These are phyloP conservation scores for Acanthurus lineatus DNA, from an alignment of 2,797 vertebrate species.

Conservation along the genomic window DNA sequence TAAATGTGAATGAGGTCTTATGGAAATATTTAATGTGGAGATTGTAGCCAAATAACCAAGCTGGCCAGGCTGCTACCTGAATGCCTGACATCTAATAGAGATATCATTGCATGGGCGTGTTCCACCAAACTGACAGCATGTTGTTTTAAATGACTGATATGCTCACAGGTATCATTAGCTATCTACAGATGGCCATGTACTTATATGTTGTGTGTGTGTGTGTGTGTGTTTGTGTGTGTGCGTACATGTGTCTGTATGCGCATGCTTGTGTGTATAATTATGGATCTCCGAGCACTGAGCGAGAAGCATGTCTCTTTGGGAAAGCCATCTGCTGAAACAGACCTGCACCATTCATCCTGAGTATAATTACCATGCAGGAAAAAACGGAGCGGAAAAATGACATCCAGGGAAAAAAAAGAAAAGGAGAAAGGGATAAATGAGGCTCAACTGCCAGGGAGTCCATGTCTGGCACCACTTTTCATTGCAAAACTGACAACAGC, in stretches of 20 bases:
- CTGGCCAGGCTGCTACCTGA: constrained; percentile 56
- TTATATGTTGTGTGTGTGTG: constrained; percentile 41
- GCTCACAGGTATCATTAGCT: constrained; percentile 83
- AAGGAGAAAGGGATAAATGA: constrained; percentile 64
- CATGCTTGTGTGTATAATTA: constrained; percentile 82
- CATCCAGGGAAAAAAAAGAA: constrained; percentile 59
- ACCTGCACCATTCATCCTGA: constrained; percentile 82
- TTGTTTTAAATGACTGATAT: constrained; percentile 78
- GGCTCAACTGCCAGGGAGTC: constrained; percentile 60
- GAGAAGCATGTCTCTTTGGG: constrained; percentile 82
- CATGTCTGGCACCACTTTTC: constrained; percentile 68
- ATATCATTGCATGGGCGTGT: constrained; percentile 72
- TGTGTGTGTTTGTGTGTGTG: neutral
- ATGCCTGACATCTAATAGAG: constrained; percentile 67
- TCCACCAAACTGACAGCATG: constrained; percentile 76
- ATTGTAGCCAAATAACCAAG: constrained; percentile 43
- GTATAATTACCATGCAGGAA: constrained; percentile 79
- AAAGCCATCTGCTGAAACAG: constrained; percentile 83
- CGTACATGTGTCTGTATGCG: constrained; percentile 10
- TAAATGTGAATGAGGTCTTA: constrained; percentile 56
- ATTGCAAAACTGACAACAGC: constrained; percentile 64
- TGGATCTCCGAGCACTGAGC: constrained; percentile 78
- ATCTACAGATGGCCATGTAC: constrained; percentile 77
- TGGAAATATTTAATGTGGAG: constrained; percentile 48
- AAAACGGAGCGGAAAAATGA: constrained; percentile 74